A percentile compares a stretch with the other conserved stretches of the same genome.
Conservation (phyloP, 1,140 invertebrate genomes). For the Conus betulinus region DNA sequence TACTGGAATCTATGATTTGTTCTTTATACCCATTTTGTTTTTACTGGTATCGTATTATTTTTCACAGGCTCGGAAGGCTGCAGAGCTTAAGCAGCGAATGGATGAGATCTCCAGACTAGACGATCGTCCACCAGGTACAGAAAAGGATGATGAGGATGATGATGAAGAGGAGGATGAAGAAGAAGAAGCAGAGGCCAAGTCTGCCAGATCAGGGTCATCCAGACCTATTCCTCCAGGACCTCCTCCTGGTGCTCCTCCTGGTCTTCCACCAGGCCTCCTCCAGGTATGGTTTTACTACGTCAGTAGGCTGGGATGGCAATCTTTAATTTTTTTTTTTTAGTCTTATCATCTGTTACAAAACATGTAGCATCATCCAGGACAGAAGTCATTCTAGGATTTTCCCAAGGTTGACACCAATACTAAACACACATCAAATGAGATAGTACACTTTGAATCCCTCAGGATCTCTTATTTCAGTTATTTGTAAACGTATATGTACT, state of each 20-base stretch:
- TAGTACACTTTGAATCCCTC: too few species aligned
- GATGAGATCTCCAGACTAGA: slow-evolving; percentile 44
- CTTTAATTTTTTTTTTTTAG: too few species aligned
- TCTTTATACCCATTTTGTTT: not conserved
- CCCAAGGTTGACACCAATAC: too few species aligned
- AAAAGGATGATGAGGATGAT: slow-evolving; percentile 47
- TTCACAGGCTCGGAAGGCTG: slow-evolving; percentile 37
- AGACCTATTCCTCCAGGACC: slow-evolving; percentile 32
- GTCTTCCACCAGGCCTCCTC: slow-evolving; percentile 69
- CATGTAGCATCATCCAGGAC: too few species aligned
- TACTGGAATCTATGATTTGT: not conserved
- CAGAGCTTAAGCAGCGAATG: slow-evolving; percentile 41
- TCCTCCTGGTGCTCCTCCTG: slow-evolving; percentile 63
- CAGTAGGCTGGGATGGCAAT: not conserved
- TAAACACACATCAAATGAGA: too few species aligned
- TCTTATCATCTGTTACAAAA: too few species aligned
- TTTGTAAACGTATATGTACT: too few species aligned
- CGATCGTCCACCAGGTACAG: slow-evolving; percentile 43
- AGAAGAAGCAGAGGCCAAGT: slow-evolving; percentile 47
- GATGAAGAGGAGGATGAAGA: slow-evolving; percentile 56
- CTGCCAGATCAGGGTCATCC: slow-evolving; percentile 37
- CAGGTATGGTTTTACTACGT: slow-evolving; percentile 51
- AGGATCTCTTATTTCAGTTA: too few species aligned
- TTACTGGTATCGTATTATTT: not conserved
- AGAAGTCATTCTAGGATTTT: too few species aligned